These are phyloP conservation scores for Aegypius monachus DNA, from an alignment of 2,113 vertebrate species.

Conservation along the genomic window DNA sequence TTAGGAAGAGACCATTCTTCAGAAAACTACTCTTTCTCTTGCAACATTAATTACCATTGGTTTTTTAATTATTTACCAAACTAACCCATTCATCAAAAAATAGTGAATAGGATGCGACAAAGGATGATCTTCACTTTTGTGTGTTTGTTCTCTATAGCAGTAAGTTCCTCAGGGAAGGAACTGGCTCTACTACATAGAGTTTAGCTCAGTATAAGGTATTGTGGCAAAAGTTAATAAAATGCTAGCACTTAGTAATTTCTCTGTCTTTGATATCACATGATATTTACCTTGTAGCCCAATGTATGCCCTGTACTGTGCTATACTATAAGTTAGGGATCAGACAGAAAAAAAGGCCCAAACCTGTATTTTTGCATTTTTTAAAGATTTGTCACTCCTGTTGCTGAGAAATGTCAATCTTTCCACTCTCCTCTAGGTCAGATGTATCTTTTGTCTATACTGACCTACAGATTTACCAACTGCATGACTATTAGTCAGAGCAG, in stretches of 20 bases:
- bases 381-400: background rate
- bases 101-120: rapidly evolving
- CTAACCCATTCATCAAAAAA: background rate
- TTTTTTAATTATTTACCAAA: background rate
- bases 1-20: background rate
- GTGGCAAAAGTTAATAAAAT: background rate
- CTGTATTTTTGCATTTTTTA: background rate
- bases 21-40: background rate
- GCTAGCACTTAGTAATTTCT: background rate
- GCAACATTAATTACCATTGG: background rate
- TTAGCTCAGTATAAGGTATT: background rate
- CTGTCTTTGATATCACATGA: background rate
- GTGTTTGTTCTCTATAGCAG: background rate
- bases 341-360: rapidly evolving
- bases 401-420: background rate
- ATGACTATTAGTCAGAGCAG: background rate
- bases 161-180: background rate
- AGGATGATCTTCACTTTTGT: background rate
- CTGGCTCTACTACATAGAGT: background rate
- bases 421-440: background rate
- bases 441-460: background rate
- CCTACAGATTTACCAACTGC: background rate
- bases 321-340: background rate
- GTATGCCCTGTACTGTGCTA: background rate
- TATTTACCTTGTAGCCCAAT: background rate